phyloP scores from a whole-genome alignment of 2,113 vertebrate species.

The Ptychochromis oligacanthus region DNA sequence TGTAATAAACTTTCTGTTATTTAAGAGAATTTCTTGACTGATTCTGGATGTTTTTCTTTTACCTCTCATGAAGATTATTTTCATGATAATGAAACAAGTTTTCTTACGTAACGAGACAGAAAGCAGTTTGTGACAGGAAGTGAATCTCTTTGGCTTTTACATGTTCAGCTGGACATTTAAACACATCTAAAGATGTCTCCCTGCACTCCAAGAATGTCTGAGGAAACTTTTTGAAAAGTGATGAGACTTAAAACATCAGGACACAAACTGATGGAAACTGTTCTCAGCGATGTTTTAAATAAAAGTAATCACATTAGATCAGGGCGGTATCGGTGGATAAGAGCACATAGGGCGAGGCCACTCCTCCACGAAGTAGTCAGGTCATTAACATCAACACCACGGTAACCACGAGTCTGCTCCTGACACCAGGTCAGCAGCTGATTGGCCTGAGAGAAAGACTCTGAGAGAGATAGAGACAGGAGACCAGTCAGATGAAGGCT shows the following conservation, averaged over 20 bases:
- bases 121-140: neutral
- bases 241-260: neutral
- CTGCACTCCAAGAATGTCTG: neutral
- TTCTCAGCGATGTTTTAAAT: neutral
- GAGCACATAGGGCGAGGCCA: slow-evolving; percentile 92
- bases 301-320: slow-evolving; percentile 87
- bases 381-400: slow-evolving; percentile 85
- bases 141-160: neutral
- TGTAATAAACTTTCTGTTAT: neutral
- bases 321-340: slow-evolving; percentile 91
- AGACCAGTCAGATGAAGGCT: neutral
- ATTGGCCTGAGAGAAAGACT: slow-evolving; percentile 87
- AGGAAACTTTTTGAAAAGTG: neutral
- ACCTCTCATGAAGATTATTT: neutral
- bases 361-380: slow-evolving; percentile 95
- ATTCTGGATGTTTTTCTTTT: neutral
- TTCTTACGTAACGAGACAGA: neutral
- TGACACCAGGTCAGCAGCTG: slow-evolving; percentile 94
- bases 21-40: neutral
- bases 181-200: neutral
- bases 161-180: neutral
- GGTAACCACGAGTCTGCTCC: slow-evolving; percentile 89
- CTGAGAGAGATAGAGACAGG: slow-evolving; percentile 69
- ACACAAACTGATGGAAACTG: neutral
- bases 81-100: neutral